These are phyloP conservation scores for Tinea pellionella DNA, from an alignment of 2,888 invertebrate genomes.

Conservation along the genomic window DNA sequence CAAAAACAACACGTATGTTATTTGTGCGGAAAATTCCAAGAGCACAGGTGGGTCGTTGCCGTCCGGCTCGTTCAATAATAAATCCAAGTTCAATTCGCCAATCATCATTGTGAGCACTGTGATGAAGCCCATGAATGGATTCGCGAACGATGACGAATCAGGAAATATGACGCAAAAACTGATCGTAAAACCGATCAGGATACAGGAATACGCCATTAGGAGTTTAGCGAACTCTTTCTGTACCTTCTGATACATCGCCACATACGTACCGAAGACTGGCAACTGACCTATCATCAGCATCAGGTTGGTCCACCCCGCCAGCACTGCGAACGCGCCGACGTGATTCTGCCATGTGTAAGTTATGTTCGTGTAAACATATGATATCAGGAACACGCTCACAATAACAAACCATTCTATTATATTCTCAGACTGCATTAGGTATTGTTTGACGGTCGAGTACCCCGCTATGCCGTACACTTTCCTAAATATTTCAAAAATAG, in stretches of 20 bases:
- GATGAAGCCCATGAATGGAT: constrained; percentile 86
- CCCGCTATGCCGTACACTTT: constrained; percentile 86
- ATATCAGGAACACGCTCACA: constrained; percentile 84
- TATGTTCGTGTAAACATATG: constrained; percentile 81
- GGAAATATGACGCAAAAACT: constrained; percentile 91
- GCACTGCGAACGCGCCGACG: constrained; percentile 86
- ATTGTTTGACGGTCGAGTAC: constrained; percentile 83
- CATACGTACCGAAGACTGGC: constrained; percentile 89
- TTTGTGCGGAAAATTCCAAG: constrained; percentile 83
- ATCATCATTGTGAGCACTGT: constrained; percentile 92
- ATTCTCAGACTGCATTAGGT: constrained; percentile 86
- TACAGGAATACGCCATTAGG: constrained; percentile 86
- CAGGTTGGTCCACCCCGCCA: constrained; percentile 89
- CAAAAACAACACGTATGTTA: constrained; percentile 83
- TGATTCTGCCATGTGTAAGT: constrained; percentile 87
- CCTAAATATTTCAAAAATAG: constrained; percentile 81
- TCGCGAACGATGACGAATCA: constrained; percentile 82
- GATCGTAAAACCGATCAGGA: constrained; percentile 86
- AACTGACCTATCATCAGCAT: constrained; percentile 92
- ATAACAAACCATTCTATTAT: constrained; percentile 91
- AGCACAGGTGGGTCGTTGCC: constrained; percentile 81
- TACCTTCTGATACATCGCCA: constrained; percentile 91
- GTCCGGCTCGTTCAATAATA: constrained; percentile 80
- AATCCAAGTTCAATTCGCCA: constrained; percentile 83
- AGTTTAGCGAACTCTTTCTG: constrained; percentile 88